Conservation (phyloP, 2,797 vertebrate species). For the Parauchenoglanis punctatus region DNA sequence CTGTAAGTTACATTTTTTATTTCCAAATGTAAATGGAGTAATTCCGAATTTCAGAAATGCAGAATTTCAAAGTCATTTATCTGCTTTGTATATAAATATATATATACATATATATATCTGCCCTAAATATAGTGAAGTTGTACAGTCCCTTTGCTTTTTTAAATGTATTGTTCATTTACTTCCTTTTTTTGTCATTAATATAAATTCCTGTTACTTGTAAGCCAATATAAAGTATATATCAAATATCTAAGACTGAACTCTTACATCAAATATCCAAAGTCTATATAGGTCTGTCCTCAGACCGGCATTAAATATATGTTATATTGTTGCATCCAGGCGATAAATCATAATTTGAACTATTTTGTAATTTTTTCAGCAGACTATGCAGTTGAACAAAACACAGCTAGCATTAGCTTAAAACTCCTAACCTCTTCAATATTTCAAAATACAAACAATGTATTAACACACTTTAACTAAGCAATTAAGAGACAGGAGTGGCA, state of each 20-base stretch:
- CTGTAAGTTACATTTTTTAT: not conserved
- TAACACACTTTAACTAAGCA: conserved; percentile 58
- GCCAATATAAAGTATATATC: not conserved
- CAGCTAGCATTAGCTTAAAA: conserved; percentile 15
- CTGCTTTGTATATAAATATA: too few relatives aligned
- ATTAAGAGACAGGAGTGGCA: conserved; percentile 66
- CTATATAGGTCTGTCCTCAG: not conserved
- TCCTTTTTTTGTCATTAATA: not conserved
- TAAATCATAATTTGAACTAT: not conserved
- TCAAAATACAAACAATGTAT: conserved; percentile 44
- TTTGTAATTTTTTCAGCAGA: not conserved
- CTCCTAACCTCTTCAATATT: conserved; percentile 61
- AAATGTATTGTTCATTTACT: not conserved
- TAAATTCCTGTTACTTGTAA: not conserved
- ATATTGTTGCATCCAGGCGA: not conserved
- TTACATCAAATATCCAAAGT: not conserved
- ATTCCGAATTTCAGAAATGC: not conserved
- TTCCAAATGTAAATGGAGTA: not conserved
- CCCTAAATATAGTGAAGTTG: not conserved
- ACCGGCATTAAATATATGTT: not conserved
- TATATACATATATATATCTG: not conserved
- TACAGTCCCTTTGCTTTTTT: not conserved
- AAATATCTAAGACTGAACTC: not conserved
- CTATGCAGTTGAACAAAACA: not conserved
- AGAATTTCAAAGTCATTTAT: not conserved